Evolutionary conservation across 2,113 vertebrate species (phyloP).

Genomic region (Ophiodon elongatus): DNA sequence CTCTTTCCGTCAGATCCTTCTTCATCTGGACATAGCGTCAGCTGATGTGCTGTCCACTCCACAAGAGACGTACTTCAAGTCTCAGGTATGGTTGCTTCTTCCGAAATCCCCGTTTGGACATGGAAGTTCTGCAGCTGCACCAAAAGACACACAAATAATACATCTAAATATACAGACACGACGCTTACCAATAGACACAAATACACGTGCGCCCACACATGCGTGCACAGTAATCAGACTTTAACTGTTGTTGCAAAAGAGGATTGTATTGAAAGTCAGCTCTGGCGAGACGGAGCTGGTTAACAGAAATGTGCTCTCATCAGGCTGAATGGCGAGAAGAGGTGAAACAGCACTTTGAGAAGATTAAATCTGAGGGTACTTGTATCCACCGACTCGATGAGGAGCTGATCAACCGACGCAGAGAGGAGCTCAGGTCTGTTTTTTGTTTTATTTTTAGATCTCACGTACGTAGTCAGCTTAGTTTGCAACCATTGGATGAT

Average conservation of each 20-base stretch:
- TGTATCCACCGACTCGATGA: constrained; percentile 96
- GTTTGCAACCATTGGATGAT: background rate
- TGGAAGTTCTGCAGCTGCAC: background rate
- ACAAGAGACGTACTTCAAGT: constrained; percentile 98
- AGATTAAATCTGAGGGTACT: constrained; percentile 98
- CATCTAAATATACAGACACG: background rate
- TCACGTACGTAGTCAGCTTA: background rate
- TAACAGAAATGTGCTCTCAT: constrained; percentile 62
- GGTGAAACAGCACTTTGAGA: constrained; percentile 98
- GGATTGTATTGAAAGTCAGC: background rate
- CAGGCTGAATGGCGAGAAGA: constrained; percentile 98
- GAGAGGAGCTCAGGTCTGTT: constrained; percentile 94
- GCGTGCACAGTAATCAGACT: constrained; percentile 23
- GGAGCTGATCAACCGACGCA: constrained; percentile 93
- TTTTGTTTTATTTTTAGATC: background rate
- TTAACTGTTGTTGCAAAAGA: constrained; percentile 14
- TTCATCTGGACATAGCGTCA: constrained; percentile 96
- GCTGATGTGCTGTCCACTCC: constrained; percentile 96
- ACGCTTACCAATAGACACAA: background rate
- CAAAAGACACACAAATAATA: background rate
- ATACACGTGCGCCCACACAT: background rate
- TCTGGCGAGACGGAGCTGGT: constrained; percentile 10
- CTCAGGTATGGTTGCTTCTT: constrained; percentile 85
- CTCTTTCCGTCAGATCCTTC: constrained; percentile 96
- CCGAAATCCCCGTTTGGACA: background rate